Base-by-base conservation (phyloP, 2,797 vertebrate species). In the Myripristis jacobus region DNA sequence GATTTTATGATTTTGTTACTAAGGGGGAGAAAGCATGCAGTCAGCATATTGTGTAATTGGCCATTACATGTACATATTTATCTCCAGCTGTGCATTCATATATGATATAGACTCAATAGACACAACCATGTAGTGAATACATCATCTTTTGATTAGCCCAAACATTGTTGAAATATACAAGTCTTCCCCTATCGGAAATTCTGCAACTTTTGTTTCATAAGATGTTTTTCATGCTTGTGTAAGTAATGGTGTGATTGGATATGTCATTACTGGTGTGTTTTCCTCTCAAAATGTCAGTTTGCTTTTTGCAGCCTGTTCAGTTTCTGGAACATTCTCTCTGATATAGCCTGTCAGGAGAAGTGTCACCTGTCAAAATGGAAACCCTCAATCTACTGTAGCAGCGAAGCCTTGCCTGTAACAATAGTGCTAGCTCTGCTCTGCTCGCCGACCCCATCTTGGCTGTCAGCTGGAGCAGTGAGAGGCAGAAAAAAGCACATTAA, bases 301-400 rank as follows among this genome's bases (percentile, higher is more conserved):
- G 36, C 58, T 75, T 83, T 86, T 43, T 54, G 73, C 76, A 21
- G 67, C 53, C 60, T 77, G 71, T 81, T 85, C 68, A 70, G 78
- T 85, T 86, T 77, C 54, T 60, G 58, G 53, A 83, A 76, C 72
- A 36, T 67, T 87, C 48, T 80, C 70, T 88, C 50, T 86, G 81
- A 88, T 84, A 36, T 68, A 38, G 64, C 50, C 63, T 65, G 68
- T 80, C 70, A 77, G 72, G 51, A 84, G 63, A 82, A 50, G 59
- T 82, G 88, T 91, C 83, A 76, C 78, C 86, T 89, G 90, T 92
- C 89, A 89, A 73, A 85, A 82, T 21, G 50, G 70, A 88, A 88
- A 87, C 82, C 80, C 71, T 86, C 85, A 84, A 88, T 91, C 85
- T 84, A 63, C 79, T 71, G 70, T 55, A 85, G 82, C 80, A 82